Conservation (phyloP, 2,888 invertebrate genomes). For the Plusia festucae region DNA sequence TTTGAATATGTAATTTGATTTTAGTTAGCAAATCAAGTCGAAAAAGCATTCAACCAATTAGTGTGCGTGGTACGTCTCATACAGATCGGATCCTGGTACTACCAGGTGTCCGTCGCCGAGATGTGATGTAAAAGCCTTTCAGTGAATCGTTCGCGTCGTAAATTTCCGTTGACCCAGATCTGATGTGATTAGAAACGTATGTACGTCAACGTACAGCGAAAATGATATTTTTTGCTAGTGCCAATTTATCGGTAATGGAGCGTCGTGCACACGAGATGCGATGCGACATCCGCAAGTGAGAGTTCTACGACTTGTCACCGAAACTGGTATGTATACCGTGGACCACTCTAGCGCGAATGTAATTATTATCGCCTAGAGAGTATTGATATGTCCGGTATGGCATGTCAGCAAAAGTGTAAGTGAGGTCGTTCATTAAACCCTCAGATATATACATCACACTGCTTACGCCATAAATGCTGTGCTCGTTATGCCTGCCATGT, state of each 20-base stretch:
- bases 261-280: conserved; percentile 80
- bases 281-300: conserved; percentile 87
- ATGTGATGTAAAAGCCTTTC: conserved; percentile 88
- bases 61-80: conserved; percentile 68
- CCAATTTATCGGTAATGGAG: conserved; percentile 84
- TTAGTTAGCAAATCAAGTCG: conserved; percentile 70
- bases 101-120: conserved; percentile 75
- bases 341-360: conserved; percentile 73
- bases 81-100: conserved; percentile 85
- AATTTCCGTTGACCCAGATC: conserved; percentile 88
- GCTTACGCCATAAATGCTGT: conserved; percentile 48
- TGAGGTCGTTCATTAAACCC: conserved; percentile 80
- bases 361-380: conserved; percentile 81
- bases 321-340: conserved; percentile 84
- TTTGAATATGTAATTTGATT: conserved; percentile 67
- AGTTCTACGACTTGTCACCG: conserved; percentile 86
- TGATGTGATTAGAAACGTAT: conserved; percentile 87
- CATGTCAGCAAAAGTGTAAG: conserved; percentile 79
- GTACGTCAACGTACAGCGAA: conserved; percentile 77
- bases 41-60: conserved; percentile 77
- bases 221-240: conserved; percentile 85
- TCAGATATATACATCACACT: conserved; percentile 64
- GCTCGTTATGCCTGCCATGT: conserved; percentile 23
- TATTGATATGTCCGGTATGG: conserved; percentile 80
- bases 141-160: conserved; percentile 82